Percentiles rank a stretch among this genome's conserved stretches.
phyloP scores from a whole-genome alignment of 2,797 vertebrate genomes.

The Peromyscus attwateri region DNA sequence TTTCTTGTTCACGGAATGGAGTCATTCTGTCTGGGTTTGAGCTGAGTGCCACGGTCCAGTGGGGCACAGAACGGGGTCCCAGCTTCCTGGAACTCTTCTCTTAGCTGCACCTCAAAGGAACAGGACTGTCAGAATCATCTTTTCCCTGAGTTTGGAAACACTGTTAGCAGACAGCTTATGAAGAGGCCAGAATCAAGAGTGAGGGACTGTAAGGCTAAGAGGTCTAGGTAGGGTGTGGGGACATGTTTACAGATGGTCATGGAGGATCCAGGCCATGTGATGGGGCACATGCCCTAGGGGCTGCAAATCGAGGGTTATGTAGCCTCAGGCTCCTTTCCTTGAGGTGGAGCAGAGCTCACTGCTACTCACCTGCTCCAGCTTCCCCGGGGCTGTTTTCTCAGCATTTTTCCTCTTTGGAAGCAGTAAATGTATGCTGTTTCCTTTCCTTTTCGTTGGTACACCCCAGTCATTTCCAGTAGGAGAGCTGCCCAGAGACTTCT shows the following conservation, averaged over 20 bases:
- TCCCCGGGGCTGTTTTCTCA: accelerated
- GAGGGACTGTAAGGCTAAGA: background rate
- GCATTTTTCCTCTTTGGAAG: background rate
- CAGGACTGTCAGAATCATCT: background rate
- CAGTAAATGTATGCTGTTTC: background rate
- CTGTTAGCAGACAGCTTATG: background rate
- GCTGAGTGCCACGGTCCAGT: background rate
- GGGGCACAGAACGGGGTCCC: background rate
- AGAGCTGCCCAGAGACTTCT: background rate
- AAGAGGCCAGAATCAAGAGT: background rate
- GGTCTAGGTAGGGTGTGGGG: no score
- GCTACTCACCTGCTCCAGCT: background rate
- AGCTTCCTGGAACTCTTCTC: background rate
- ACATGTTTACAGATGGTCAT: no score
- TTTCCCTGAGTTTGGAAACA: background rate
- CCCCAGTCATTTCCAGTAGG: background rate
- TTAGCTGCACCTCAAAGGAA: background rate
- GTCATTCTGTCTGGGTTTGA: background rate
- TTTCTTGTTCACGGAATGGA: no score
- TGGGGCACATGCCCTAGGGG: background rate
- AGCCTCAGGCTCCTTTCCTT: background rate
- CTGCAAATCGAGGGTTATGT: background rate
- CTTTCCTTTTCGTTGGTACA: no score
- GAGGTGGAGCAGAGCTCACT: background rate
- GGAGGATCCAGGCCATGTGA: background rate